Evolutionary conservation across 1,140 invertebrate genomes (phyloP).

Genomic region (Luehdorfia chinensis): DNA sequence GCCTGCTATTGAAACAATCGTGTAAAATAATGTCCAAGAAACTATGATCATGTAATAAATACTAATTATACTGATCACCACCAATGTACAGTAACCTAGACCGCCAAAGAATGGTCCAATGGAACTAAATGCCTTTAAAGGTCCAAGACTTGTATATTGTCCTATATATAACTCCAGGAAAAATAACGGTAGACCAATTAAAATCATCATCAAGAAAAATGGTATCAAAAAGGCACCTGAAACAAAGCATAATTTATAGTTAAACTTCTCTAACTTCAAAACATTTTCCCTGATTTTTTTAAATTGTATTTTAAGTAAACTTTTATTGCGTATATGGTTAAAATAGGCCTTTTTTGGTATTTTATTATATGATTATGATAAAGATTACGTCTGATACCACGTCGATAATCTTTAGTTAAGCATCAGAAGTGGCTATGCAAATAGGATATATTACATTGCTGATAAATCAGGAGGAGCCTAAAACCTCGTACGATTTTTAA

Average conservation of each 20-base stretch:
- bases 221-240: conserved; percentile 88
- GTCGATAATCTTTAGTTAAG: no score
- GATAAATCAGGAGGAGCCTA: no score
- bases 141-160: conserved; percentile 80
- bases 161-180: conserved; percentile 82
- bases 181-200: conserved; percentile 90
- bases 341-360: no score
- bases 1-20: conserved; percentile 82
- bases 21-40: conserved; percentile 87
- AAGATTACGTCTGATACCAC: no score
- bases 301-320: no score
- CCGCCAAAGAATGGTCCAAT: conserved; percentile 81
- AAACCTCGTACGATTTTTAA: no score
- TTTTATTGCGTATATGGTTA: no score
- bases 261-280: not conserved
- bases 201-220: conserved; percentile 86
- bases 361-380: no score
- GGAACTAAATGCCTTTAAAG: conserved; percentile 77
- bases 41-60: conserved; percentile 92
- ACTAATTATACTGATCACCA: conserved; percentile 88
- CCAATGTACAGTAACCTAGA: conserved; percentile 82
- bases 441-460: no score
- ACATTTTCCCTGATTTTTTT: no score
- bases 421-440: no score
- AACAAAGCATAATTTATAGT: no score